Conservation (phyloP, 2,113 vertebrate species). For the Cyanistes caeruleus region DNA sequence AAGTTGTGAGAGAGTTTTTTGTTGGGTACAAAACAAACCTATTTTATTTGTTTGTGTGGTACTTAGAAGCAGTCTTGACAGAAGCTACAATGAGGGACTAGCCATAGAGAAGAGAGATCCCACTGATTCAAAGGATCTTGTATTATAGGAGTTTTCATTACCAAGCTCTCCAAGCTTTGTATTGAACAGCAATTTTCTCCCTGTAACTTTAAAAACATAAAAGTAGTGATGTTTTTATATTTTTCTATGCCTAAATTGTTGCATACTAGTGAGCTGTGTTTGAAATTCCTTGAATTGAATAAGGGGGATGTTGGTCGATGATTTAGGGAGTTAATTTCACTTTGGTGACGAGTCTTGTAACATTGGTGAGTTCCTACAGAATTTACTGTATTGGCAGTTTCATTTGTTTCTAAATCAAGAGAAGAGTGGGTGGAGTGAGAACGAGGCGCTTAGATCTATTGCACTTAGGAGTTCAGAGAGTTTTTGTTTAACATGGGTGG, state of each 20-base stretch:
- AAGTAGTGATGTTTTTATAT: neutral
- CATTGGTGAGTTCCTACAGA: neutral
- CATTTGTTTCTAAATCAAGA: constrained; percentile 19
- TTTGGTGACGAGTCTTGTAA: neutral
- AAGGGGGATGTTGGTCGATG: neutral
- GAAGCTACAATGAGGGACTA: neutral
- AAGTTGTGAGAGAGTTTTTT: neutral
- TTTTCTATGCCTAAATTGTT: neutral
- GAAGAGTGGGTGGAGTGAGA: constrained; percentile 14
- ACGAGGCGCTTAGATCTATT: neutral
- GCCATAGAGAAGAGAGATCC: neutral
- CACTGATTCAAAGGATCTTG: neutral
- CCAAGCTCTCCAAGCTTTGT: neutral
- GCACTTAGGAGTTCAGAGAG: neutral
- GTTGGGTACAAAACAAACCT: neutral
- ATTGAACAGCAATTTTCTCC: rapidly evolving
- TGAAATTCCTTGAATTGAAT: neutral
- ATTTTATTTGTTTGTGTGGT: neutral
- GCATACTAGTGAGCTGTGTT: neutral
- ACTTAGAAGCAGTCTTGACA: neutral
- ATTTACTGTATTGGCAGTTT: neutral
- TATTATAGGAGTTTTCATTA: neutral
- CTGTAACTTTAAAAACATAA: neutral
- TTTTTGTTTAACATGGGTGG: constrained; percentile 25
- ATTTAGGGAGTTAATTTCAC: neutral